Evolutionary conservation across 2,113 vertebrate genomes (phyloP).

Genomic region (Herpetotheres cachinnans): DNA sequence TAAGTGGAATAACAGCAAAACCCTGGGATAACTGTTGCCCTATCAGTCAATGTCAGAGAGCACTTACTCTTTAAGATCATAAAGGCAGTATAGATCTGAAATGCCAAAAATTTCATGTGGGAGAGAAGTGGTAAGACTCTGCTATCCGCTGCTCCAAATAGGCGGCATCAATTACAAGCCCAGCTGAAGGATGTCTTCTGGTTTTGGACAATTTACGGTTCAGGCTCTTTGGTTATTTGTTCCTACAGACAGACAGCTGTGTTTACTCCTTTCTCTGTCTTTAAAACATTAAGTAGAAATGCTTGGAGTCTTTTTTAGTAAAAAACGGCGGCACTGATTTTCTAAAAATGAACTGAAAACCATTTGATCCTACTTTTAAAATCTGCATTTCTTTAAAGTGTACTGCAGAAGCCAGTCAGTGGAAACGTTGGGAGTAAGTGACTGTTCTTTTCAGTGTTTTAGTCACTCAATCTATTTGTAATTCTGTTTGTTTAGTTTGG

Average conservation of each 20-base stretch:
- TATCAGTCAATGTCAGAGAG: not conserved
- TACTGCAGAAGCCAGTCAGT: not conserved
- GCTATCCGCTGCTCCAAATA: not conserved
- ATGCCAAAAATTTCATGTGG: not conserved
- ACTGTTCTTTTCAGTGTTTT: not conserved
- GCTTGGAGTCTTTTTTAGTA: not conserved
- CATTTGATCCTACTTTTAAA: not conserved
- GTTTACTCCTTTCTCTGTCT: not conserved
- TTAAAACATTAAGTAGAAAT: not conserved
- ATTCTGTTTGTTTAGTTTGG: not conserved
- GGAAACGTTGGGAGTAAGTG: not conserved
- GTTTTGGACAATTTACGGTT: conserved; percentile 1
- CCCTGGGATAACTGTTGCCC: not conserved
- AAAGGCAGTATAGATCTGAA: not conserved
- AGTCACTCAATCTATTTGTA: not conserved
- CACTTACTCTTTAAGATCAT: not conserved
- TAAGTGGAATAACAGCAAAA: not conserved
- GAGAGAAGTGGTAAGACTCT: not conserved
- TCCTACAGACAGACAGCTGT: not conserved
- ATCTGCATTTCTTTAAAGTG: not conserved
- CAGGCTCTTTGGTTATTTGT: not conserved
- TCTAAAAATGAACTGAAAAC: not conserved
- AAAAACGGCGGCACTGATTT: not conserved
- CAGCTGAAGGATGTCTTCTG: not conserved
- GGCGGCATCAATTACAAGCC: not conserved